phyloP scores from a whole-genome alignment of 2,888 invertebrate species.

The Uropetala carovei region DNA sequence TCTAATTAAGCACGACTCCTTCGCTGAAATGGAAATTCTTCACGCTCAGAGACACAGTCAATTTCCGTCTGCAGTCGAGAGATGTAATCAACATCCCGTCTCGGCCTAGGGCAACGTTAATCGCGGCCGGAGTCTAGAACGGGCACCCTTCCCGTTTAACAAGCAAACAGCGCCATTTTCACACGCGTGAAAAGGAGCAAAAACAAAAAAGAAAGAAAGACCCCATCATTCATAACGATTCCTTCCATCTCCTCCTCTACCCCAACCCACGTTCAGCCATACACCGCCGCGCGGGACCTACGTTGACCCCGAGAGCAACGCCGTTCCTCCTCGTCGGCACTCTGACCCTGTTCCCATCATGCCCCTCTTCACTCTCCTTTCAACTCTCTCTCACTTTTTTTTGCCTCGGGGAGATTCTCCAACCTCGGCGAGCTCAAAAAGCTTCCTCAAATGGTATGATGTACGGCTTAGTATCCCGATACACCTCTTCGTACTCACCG shows the following conservation, averaged over 20 bases:
- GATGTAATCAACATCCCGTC: neutral
- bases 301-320: neutral
- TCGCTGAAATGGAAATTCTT: neutral
- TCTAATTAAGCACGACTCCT: conserved; percentile 7
- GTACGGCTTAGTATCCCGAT: neutral
- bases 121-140: neutral
- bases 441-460: conserved; percentile 7
- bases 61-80: neutral
- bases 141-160: conserved; percentile 1
- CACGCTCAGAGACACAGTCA: neutral
- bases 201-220: conserved; percentile 26
- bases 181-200: conserved; percentile 31
- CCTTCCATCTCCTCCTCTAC: neutral
- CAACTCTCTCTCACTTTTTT: neutral
- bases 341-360: conserved; percentile 10
- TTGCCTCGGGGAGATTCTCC: neutral
- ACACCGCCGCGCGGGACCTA: neutral
- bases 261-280: neutral
- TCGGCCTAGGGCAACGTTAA: neutral
- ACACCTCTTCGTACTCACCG: too few species aligned
- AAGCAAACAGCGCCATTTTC: conserved; percentile 37
- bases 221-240: conserved; percentile 57
- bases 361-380: neutral
- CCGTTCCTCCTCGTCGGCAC: neutral
- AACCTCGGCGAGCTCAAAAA: neutral